Percentiles rank a stretch among this genome's conserved stretches.
These are phyloP conservation scores for Eucidaris tribuloides DNA, from an alignment of 35 echinoderm and acorn worm genomes.

Conservation along the genomic window DNA sequence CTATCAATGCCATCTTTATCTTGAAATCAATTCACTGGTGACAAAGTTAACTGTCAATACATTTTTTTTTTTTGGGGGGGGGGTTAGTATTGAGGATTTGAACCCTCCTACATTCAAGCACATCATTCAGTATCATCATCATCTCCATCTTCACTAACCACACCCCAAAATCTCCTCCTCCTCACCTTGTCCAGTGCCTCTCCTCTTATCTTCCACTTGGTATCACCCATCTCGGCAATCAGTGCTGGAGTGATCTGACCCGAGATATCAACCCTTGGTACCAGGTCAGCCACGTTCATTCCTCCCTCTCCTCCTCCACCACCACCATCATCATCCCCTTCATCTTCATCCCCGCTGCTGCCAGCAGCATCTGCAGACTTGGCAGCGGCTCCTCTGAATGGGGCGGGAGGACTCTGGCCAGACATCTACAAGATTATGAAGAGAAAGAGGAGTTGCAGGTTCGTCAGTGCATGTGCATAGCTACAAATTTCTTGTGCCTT, in stretches of 20 bases:
- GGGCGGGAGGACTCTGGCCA: conserved; percentile 62
- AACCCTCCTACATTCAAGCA: too few relatives aligned
- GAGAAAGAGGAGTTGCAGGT: too few relatives aligned
- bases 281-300: conserved; percentile 65
- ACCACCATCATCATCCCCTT: conserved; percentile 52
- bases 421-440: conserved; percentile 62
- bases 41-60: too few relatives aligned
- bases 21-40: too few relatives aligned
- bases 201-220: conserved; percentile 97
- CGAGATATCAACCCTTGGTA: conserved; percentile 79
- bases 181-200: conserved; percentile 91
- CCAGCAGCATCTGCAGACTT: conserved; percentile 20
- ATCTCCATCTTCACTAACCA: too few relatives aligned
- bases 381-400: conserved; percentile 75
- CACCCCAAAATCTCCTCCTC: too few relatives aligned
- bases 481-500: too few relatives aligned
- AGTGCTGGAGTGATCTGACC: conserved; percentile 74
- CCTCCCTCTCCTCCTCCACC: conserved; percentile 40
- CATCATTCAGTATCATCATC: too few relatives aligned
- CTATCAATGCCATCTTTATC: too few relatives aligned
- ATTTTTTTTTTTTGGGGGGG: too few relatives aligned
- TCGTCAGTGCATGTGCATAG: too few relatives aligned
- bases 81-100: too few relatives aligned
- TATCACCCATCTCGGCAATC: conserved; percentile 73
- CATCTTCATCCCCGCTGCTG: conserved; percentile 67